Percentiles rank a stretch among this genome's conserved stretches.
Evolutionary conservation across 2,113 vertebrate species (phyloP).

Genomic region (Otolemur garnettii): DNA sequence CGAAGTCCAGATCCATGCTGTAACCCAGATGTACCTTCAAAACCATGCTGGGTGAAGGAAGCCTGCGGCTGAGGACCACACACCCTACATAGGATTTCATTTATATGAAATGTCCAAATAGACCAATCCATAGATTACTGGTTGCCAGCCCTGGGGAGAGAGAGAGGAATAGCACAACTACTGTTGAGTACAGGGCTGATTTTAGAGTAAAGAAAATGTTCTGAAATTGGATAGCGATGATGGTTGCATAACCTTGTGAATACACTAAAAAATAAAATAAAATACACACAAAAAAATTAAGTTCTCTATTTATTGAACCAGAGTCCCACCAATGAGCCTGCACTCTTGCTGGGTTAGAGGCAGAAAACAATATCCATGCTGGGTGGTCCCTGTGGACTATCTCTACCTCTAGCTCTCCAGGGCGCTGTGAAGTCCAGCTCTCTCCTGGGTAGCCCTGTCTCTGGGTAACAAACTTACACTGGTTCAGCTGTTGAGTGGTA

Average conservation of each 20-base stretch:
- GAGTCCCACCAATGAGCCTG: background rate
- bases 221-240: background rate
- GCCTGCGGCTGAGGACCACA: background rate
- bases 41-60: background rate
- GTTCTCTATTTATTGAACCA: background rate
- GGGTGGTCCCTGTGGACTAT: background rate
- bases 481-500: background rate
- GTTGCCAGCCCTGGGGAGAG: background rate
- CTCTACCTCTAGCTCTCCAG: accelerated
- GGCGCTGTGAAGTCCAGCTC: accelerated
- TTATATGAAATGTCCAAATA: background rate
- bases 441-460: accelerated
- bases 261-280: background rate
- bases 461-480: background rate
- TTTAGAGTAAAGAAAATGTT: background rate
- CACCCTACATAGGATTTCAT: background rate
- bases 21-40: background rate
- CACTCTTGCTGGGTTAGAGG: background rate
- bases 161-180: too few relatives aligned
- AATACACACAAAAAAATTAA: background rate
- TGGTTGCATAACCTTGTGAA: background rate
- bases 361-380: background rate
- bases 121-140: background rate
- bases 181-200: background rate
- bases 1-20: background rate